Base-by-base conservation (phyloP, 2,888 invertebrate species). In the Metalampra italica region DNA sequence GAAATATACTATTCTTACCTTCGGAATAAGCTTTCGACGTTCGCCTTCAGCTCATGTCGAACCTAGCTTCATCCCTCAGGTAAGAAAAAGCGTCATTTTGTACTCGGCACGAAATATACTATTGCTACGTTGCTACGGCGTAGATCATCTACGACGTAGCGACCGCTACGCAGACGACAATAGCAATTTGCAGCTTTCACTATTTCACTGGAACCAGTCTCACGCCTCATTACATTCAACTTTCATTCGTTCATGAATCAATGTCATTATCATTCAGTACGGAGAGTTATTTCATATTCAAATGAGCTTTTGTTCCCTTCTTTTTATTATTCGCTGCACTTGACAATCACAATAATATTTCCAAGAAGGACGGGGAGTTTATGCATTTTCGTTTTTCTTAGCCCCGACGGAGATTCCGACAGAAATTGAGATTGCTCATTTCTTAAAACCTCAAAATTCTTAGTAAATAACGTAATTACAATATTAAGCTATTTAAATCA, bases 301-400 rank as follows among this genome's bases (percentile, higher is more conserved):
- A 59, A 59, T 57, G 42, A 43, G 15, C 44, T 47, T 52, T 46
- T 42, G 43, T 49, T 43, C 46, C 43, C 38, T n/a, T 52, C 34
- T 47, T 46, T 22, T 46, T 52, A 57, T 55, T 53, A 54, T 52
- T 53, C 48, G 49, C 43, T 43, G 43, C 49, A 49, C 47, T 54
- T 52, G 52, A 57, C 55, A 54, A 55, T 53, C 52, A 53, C 49
- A 58, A 60, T 54, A 53, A 57, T 59, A 46, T 43, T 43, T 34
- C 11, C 43, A 34, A 9, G 45, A 45, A 8, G 29, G 14, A 13
- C 29, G 12, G 11, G 42, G 30, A 30, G 29, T 44, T 44, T 45
- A 3, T 38, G 38, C 37, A 22, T 45, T 38, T 45, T 14, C 29
- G 42, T 42, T 42, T 30, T 29, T 9, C 41, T 9, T 8, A 14